Base-by-base conservation (phyloP, 2,888 invertebrate species). In the Pterostichus niger region DNA sequence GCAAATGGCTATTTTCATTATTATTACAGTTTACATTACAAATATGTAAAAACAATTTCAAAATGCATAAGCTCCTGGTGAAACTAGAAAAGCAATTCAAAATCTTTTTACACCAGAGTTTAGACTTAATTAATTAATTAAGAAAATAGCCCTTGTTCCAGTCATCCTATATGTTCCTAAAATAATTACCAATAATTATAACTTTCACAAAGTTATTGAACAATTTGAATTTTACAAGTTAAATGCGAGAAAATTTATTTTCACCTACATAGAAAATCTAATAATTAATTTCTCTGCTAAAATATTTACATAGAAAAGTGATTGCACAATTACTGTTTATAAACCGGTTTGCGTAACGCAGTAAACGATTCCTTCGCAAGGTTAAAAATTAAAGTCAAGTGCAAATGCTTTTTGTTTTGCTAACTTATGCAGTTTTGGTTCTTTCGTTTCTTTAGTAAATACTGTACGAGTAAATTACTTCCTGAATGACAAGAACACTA, bases 221-320 rank as follows among this genome's bases (percentile, higher is more conserved):
- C 13, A 33, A 64, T 64, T 33, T 33, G 13, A 33, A 13, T 2
- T 33, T 33, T n/a, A 33, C 33, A 64, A 64, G 64, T n/a, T 64
- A 44, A 44, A 71, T 17, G 17, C 40, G 10, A 10, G 13, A 44
- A 71, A 71, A 44, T 71, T 71, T 44, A 15, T 44, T 71, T 44
- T 44, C 68, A 71, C 68, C 44, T 44, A 71, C 44, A 71, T 17
- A 44, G 15, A 17, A 9, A 15, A 44, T 44, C 13, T 13, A 71
- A 44, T 71, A 71, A 71, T 71, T 71, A 71, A 71, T 44, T 71
- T 71, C 44, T 40, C 15, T 40, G 24, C 5, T 44, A 56, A 71
- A 61, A 71, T 71, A 44, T 71, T 71, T 13, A 71, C 15, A 44
- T 40, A 15, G 40, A 35, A 44, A 44, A 71, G 44, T 71, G 68